phyloP scores from a whole-genome alignment of 1,140 invertebrate species.

The Bacillus rossius region DNA sequence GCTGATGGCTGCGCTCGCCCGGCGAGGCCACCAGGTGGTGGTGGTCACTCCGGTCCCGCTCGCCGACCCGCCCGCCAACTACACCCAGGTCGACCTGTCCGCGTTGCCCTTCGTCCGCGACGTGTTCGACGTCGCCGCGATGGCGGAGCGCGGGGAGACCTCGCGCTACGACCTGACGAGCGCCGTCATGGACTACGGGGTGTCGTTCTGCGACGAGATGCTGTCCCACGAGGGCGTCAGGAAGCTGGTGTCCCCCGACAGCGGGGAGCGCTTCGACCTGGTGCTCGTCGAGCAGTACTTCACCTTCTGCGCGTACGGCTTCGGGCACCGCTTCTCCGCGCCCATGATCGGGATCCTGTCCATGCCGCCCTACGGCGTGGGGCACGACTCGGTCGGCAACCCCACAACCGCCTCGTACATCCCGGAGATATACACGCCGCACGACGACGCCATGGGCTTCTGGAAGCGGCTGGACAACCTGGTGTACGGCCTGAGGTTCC shows the following conservation, averaged over 20 bases:
- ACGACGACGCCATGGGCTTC: constrained; percentile 19
- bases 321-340: constrained; percentile 2
- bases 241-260: not conserved
- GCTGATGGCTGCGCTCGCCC: constrained; percentile 47
- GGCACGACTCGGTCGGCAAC: constrained; percentile 35
- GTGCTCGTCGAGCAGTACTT: constrained; percentile 1
- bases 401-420: constrained; percentile 24
- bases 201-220: not conserved
- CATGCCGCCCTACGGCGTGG: not conserved
- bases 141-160: not conserved
- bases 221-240: not conserved
- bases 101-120: not conserved
- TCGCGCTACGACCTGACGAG: not conserved
- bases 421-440: constrained; percentile 13
- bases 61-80: constrained; percentile 42
- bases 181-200: not conserved
- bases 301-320: not conserved
- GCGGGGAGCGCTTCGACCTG: constrained; percentile 5
- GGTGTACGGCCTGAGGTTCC: not conserved
- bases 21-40: constrained; percentile 50
- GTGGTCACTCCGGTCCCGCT: constrained; percentile 46
- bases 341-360: constrained; percentile 6
- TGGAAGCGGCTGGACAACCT: constrained; percentile 18
- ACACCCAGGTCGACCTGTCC: constrained; percentile 40
- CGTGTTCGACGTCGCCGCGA: not conserved